Evolutionary conservation across 92 coral and sea anemone genomes (phyloP).

Genomic region (Anthopleura xanthogrammica): DNA sequence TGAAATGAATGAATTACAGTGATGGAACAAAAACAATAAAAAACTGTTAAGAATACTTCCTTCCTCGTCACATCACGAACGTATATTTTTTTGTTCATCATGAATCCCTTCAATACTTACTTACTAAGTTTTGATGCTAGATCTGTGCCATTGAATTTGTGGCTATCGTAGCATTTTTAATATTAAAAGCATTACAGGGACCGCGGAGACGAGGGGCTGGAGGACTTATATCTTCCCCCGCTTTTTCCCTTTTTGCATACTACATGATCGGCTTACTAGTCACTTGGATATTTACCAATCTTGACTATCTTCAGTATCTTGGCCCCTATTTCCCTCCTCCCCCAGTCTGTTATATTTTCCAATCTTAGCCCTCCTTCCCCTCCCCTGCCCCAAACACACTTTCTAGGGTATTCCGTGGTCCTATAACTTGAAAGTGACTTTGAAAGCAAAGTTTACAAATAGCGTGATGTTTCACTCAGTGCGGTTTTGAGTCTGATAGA

Average conservation of each 20-base stretch:
- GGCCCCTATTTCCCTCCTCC: too few species aligned
- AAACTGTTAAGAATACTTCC: not conserved
- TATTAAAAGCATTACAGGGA: too few species aligned
- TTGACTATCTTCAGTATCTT: too few species aligned
- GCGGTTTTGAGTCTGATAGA: not conserved
- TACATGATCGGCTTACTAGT: too few species aligned
- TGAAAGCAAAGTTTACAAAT: not conserved
- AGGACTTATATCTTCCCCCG: too few species aligned
- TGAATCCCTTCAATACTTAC: not conserved
- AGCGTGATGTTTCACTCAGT: not conserved
- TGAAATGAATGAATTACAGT: not conserved
- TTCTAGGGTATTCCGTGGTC: too few species aligned
- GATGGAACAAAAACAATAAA: not conserved
- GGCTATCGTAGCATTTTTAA: not conserved
- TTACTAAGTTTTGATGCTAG: not conserved
- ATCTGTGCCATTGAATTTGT: not conserved
- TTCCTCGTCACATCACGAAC: not conserved
- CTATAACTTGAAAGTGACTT: too few species aligned
- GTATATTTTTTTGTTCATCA: not conserved
- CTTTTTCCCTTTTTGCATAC: too few species aligned
- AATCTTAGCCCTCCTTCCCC: not conserved
- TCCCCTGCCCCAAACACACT: too few species aligned
- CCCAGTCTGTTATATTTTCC: too few species aligned
- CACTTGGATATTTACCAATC: too few species aligned
- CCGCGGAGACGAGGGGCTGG: too few species aligned